Evolutionary conservation across 2,797 vertebrate genomes (phyloP), one percentile per base, ranked within the genome.

Genomic region (Poecilia picta): DNA sequence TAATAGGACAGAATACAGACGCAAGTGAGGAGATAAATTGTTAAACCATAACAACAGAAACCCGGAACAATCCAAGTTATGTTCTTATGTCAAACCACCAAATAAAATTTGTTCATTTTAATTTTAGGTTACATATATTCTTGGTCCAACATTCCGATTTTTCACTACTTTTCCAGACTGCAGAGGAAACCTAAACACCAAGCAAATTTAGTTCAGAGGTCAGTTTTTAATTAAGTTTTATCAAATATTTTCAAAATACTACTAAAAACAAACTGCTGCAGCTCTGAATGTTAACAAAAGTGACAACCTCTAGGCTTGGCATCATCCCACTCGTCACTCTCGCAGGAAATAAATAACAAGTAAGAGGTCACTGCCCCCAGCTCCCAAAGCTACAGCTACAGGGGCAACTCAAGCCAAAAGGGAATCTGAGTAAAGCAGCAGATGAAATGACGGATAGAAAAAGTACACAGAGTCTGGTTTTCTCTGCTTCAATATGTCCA

Each of bases 251-350:
- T 10, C 1, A 68, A 39, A 70, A 68, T 16, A 41, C 2, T 4
- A 41, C 64, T 25, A 41, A 43, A 10, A 68, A 20, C 7, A 59
- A 31, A 59, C 55, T 70, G 13, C 23, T 20, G 39, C 23, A 70
- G 11, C 66, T 70, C 23, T 13, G 4, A 70, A 70, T 43, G 39
- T 64, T 75, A 33, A 57, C 78, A 18, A 66, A 73, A 75, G 59
- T n/a, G 76, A 59, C 20, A 51, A 76, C 80, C 46, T 53, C 81
- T 76, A 53, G 20, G 13, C 76, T 71, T 74, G 72, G 43, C 68
- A 85, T 81, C 77, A 77, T 78, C 77, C 81, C 74, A 41, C 85
- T 78, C 81, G 78, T 81, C 75, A 55, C 74, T 80, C 66, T 64
- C 71, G 41, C 25, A 13, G 77, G 73, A 64, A 84, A 77, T 46